A percentile compares a stretch with the other conserved stretches of the same genome.
These are phyloP conservation scores for Tenthredo amoena DNA, from an alignment of 2,888 invertebrate species.

Conservation along the genomic window DNA sequence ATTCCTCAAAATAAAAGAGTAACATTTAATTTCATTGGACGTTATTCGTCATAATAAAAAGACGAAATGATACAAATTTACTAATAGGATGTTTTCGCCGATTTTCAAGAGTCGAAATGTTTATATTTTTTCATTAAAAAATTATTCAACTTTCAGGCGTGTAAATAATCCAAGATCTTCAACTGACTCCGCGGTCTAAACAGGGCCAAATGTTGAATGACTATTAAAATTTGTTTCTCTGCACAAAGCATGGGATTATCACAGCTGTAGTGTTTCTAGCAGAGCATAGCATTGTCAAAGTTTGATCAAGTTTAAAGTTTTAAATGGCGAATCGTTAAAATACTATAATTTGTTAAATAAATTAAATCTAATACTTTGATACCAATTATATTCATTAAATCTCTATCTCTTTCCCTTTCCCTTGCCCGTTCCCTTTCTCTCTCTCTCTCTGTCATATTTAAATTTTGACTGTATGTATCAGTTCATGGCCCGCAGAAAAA, in stretches of 20 bases:
- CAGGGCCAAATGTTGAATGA: background rate
- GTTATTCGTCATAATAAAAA: background rate
- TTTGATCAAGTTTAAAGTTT: background rate
- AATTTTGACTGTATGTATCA: background rate
- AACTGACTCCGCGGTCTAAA: background rate
- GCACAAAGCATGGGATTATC: slow-evolving; percentile 34
- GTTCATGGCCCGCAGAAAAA: background rate
- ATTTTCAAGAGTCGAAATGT: background rate
- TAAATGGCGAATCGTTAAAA: slow-evolving; percentile 3
- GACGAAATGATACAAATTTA: background rate
- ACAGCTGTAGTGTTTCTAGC: slow-evolving; percentile 28
- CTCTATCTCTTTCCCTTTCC: background rate
- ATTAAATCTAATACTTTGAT: background rate
- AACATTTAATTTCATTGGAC: slow-evolving; percentile 22
- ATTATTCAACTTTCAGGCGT: slow-evolving; percentile 3
- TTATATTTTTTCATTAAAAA: background rate
- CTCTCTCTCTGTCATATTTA: background rate
- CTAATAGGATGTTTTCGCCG: slow-evolving; percentile 15
- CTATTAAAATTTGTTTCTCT: slow-evolving; percentile 26
- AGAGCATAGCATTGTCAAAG: slow-evolving; percentile 39
- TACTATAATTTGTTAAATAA: background rate
- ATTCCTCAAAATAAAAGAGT: slow-evolving; percentile 30
- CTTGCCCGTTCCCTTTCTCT: background rate
- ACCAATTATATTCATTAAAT: background rate
- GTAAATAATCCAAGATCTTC: background rate